Percentiles rank a stretch among this genome's conserved stretches.
These are phyloP conservation scores for Puffinus mauretanicus DNA, from an alignment of 2,113 vertebrate species.

Conservation along the genomic window DNA sequence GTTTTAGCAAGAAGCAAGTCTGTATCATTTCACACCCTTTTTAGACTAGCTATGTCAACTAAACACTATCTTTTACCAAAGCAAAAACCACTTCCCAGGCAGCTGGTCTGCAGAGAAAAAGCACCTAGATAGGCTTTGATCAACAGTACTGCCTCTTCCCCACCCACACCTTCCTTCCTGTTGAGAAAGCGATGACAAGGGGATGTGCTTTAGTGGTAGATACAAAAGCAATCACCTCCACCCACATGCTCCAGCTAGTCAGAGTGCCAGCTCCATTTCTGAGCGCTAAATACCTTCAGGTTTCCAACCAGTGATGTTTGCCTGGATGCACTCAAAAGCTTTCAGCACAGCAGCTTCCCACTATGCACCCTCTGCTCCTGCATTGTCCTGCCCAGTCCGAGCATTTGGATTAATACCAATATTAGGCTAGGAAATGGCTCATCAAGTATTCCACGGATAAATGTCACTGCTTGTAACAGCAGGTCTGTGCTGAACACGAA, in stretches of 20 bases:
- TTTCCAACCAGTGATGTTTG: background rate
- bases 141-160: background rate
- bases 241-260: background rate
- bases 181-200: background rate
- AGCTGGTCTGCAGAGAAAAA: background rate
- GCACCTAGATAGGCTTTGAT: background rate
- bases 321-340: background rate
- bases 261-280: background rate
- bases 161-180: constrained; percentile 22
- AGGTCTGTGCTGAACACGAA: background rate
- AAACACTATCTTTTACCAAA: background rate
- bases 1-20: background rate
- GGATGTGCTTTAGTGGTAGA: background rate
- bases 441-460: background rate
- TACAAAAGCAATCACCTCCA: background rate
- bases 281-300: background rate
- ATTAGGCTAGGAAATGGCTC: background rate
- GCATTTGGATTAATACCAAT: background rate
- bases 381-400: background rate
- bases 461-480: background rate
- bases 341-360: background rate
- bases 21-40: background rate
- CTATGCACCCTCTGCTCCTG: background rate
- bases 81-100: background rate
- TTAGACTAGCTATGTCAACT: background rate